Percentiles rank a stretch among this genome's conserved stretches.
Evolutionary conservation across 2,113 vertebrate genomes (phyloP).

Genomic region (Oenanthe oenanthe): DNA sequence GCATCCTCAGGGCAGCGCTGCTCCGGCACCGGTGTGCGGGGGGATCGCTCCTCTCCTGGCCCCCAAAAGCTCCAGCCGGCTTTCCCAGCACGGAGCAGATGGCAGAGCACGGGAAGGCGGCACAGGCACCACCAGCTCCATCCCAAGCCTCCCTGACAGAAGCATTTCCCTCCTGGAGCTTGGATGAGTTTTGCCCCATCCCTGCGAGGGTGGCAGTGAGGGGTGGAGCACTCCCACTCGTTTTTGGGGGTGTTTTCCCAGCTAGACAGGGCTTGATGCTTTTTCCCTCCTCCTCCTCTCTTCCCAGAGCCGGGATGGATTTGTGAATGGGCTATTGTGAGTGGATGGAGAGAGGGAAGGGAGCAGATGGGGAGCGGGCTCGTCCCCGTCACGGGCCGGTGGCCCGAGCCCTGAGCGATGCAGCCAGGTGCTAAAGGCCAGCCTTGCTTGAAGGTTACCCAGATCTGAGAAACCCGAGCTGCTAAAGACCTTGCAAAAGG

Average conservation of each 20-base stretch:
- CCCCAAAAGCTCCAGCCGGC: background rate
- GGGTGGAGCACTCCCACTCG: background rate
- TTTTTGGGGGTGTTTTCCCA: background rate
- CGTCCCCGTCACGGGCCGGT: background rate
- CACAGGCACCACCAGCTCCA: background rate
- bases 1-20: background rate
- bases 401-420: conserved; percentile 23
- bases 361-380: conserved; percentile 31
- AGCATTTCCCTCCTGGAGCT: background rate
- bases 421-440: conserved; percentile 63
- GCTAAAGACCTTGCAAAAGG: background rate
- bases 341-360: background rate
- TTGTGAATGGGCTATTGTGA: conserved; percentile 65
- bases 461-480: background rate
- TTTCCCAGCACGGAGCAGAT: background rate
- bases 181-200: background rate
- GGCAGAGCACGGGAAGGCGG: accelerated
- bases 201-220: accelerated
- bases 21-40: accelerated
- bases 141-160: accelerated
- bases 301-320: background rate
- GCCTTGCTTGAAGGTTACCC: conserved; percentile 21
- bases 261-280: background rate
- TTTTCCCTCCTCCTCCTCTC: background rate
- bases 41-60: background rate